These are phyloP conservation scores for Crax fasciolata DNA, from an alignment of 2,797 vertebrate species.

Conservation along the genomic window DNA sequence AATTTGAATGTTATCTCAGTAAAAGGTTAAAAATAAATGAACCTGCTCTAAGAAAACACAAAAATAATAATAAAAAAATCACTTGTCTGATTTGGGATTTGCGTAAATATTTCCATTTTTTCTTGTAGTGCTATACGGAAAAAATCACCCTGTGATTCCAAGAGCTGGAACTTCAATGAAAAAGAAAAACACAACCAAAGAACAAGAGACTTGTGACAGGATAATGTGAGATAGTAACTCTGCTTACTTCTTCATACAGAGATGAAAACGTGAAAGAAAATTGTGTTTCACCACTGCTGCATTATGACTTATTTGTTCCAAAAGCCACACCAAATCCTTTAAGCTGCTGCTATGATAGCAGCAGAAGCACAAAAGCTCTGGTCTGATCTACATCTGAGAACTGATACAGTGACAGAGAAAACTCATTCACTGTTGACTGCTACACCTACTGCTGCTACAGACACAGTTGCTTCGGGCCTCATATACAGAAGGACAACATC, in stretches of 20 bases:
- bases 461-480: neutral
- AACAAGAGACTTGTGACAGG: neutral
- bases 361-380: neutral
- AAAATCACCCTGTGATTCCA: neutral
- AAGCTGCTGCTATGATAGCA: neutral
- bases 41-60: neutral
- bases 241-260: neutral
- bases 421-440: neutral
- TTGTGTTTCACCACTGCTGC: neutral
- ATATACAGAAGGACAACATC: neutral
- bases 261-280: neutral
- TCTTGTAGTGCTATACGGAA: neutral
- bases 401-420: neutral
- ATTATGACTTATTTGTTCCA: neutral
- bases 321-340: neutral
- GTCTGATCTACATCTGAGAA: neutral
- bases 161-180: neutral
- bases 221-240: neutral
- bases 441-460: neutral
- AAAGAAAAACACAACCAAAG: neutral
- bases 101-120: neutral
- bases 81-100: neutral
- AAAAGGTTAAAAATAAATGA: neutral
- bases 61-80: neutral
- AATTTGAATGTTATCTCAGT: neutral